These are phyloP conservation scores for Cyprinella venusta DNA, from an alignment of 2,797 vertebrate genomes.

Conservation along the genomic window DNA sequence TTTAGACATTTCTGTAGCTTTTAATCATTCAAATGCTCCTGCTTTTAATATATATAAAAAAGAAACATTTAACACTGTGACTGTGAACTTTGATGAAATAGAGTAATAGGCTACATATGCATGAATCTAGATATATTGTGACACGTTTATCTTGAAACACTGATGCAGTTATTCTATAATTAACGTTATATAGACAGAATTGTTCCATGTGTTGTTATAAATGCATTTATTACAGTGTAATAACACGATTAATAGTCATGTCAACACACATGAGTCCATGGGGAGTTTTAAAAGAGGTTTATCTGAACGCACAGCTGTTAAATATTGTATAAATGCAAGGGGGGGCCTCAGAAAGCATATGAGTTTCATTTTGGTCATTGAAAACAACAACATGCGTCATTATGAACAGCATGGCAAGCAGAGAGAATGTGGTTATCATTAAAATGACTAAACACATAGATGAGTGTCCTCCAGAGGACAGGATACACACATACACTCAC, in stretches of 20 bases:
- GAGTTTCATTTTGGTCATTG: slow-evolving; percentile 71
- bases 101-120: not conserved
- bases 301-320: slow-evolving; percentile 40
- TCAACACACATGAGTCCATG: not conserved
- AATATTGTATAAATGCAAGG: slow-evolving; percentile 43
- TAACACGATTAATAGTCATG: slow-evolving; percentile 31
- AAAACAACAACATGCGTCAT: slow-evolving; percentile 70
- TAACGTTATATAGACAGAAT: not conserved
- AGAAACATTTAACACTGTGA: not conserved
- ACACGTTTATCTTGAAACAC: not conserved
- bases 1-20: not conserved
- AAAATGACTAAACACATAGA: slow-evolving; percentile 71
- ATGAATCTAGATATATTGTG: not conserved
- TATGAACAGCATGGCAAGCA: slow-evolving; percentile 68
- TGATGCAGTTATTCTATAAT: not conserved
- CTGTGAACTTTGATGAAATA: not conserved
- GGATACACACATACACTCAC: slow-evolving; percentile 50
- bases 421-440: slow-evolving; percentile 74
- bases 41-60: not conserved
- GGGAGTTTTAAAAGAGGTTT: slow-evolving; percentile 18
- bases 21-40: not conserved
- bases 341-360: slow-evolving; percentile 68
- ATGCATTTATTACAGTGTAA: slow-evolving; percentile 36
- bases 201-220: slow-evolving; percentile 14
- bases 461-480: slow-evolving; percentile 64